phyloP scores from a whole-genome alignment of 2,888 invertebrate species.

The Watsonalla binaria region DNA sequence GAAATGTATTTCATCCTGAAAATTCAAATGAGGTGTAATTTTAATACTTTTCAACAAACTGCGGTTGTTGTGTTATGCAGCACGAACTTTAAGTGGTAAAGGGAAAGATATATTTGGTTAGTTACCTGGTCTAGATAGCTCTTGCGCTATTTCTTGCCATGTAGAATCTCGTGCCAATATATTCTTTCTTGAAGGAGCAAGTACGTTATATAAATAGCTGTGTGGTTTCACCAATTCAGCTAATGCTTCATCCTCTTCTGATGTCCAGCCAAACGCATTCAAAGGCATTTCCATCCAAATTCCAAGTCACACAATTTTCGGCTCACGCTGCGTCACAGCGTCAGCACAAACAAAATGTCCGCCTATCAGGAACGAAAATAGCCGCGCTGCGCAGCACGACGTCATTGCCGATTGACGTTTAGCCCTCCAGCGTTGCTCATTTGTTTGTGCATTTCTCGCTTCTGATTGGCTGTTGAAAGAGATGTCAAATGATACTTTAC shows the following conservation, averaged over 20 bases:
- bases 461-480: conserved; percentile 41
- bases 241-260: conserved; percentile 61
- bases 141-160: conserved; percentile 66
- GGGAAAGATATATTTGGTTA: conserved; percentile 2
- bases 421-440: conserved; percentile 18
- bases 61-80: conserved; percentile 42
- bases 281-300: conserved; percentile 54
- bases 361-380: conserved; percentile 67
- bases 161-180: conserved; percentile 60
- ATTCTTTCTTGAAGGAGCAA: conserved; percentile 63
- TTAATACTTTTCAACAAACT: not conserved
- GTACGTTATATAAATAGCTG: conserved; percentile 53
- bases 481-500: not conserved
- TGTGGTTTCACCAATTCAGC: conserved; percentile 64
- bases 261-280: conserved; percentile 62
- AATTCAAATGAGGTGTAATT: too few relatives aligned
- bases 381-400: conserved; percentile 65
- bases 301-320: conserved; percentile 18
- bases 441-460: conserved; percentile 23
- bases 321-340: conserved; percentile 34
- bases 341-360: conserved; percentile 63
- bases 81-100: conserved; percentile 24
- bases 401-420: conserved; percentile 38
- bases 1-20: too few relatives aligned
- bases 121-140: conserved; percentile 61